These are phyloP conservation scores for Gisinianus flammeolus DNA, from an alignment of 2,888 invertebrate species.

Conservation along the genomic window DNA sequence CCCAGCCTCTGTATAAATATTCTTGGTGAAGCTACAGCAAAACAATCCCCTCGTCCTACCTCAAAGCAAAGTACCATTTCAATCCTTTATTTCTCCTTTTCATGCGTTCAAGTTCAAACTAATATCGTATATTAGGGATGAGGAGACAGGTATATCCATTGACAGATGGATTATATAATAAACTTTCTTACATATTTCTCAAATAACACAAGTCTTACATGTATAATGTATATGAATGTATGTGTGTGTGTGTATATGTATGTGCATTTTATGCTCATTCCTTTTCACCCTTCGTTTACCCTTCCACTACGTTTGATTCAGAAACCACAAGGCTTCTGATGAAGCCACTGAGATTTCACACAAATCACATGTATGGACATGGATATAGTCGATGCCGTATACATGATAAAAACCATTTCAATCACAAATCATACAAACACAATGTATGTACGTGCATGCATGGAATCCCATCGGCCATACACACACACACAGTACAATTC, in stretches of 20 bases:
- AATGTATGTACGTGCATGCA: background rate
- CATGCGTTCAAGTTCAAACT: background rate
- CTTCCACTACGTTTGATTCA: background rate
- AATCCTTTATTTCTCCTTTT: background rate
- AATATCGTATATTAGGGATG: background rate
- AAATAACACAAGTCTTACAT: background rate
- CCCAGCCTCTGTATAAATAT: too few species aligned
- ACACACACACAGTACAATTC: background rate
- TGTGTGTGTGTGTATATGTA: background rate
- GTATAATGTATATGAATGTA: background rate
- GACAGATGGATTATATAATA: background rate
- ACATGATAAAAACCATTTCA: constrained; percentile 16
- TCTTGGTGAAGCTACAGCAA: too few species aligned
- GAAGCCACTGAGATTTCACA: constrained; percentile 23
- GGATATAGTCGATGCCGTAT: constrained; percentile 15
- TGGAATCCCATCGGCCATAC: background rate
- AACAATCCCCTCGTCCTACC: background rate
- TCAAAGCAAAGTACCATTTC: background rate
- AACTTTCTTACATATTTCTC: background rate
- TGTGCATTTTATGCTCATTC: background rate
- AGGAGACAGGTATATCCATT: background rate
- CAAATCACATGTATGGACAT: constrained; percentile 22
- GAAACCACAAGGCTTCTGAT: background rate
- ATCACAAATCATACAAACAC: constrained; percentile 11
- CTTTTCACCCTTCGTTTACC: background rate